Evolutionary conservation across 2,888 invertebrate species (phyloP), one percentile per base, ranked within the genome.

Genomic region (Cheilosia variabilis): DNA sequence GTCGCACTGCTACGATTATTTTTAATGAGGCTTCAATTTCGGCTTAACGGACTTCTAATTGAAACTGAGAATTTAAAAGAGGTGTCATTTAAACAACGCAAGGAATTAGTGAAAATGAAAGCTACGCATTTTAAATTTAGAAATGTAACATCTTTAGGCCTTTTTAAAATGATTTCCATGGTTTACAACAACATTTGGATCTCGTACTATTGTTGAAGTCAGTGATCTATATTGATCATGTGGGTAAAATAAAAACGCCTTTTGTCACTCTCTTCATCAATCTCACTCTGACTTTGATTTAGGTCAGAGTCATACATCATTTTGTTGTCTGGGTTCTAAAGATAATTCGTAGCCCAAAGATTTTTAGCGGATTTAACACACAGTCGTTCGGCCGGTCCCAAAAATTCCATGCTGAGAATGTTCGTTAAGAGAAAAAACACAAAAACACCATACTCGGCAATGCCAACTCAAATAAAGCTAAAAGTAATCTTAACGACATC

Each of bases 301-400:
- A 41, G 77, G 77, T 71, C 57, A 41, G 45, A 69, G 60, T 55
- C 55, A 37, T 71, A 71, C 50, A 71, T 71, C 63, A 57, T 68
- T 53, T 62, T 37, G 27, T 57, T 57, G 4, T 60, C 60, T 34
- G 10, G 53, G 55, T 24, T 27, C 41, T 27, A 22, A 27, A 68
- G 31, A 27, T 7, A 27, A 27, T 27, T 6, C 27, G 27, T 17
- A 58, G 50, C 24, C 10, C 37, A 71, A 19, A 50, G 17, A 50
- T 71, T 58, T 71, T 60, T 50, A 17, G 37, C 50, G 15, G 22
- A 57, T 47, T 69, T 57, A 43, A n/a, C 66, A 43, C 43, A 57
- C 45, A 47, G 17, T n/a, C n/a, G 17, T 17, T 3, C 17, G 4
- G 58, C 60, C 77, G 19, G 55, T 45, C 77, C 69, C 55, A 47